Evolutionary conservation across 2,113 vertebrate species (phyloP).

Genomic region (Pterocles gutturalis): DNA sequence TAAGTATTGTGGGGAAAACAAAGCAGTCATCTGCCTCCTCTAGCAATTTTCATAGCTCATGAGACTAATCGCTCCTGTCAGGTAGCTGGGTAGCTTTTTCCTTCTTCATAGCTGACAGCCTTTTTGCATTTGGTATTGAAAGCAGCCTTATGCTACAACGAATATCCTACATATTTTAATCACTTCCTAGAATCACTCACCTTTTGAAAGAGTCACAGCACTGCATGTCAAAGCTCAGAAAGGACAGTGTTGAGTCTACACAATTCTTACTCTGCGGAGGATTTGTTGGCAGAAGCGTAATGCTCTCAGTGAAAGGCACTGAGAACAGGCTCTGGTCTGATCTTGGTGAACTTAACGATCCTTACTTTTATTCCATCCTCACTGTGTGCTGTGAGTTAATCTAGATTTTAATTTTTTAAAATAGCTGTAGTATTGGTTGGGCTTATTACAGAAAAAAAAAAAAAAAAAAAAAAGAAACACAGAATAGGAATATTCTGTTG

Average conservation of each 20-base stretch:
- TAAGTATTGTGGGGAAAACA: slow-evolving; percentile 19
- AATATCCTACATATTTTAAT: slow-evolving; percentile 35
- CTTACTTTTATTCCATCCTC: neutral
- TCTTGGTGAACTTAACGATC: neutral
- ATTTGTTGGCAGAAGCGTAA: neutral
- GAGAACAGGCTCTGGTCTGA: neutral
- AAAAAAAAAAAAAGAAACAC: neutral
- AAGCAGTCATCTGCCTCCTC: neutral
- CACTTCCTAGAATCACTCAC: slow-evolving; percentile 25
- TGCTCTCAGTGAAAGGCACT: neutral
- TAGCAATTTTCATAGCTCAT: slow-evolving; percentile 3
- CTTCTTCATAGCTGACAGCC: neutral
- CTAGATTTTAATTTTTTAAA: neutral
- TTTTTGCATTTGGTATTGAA: neutral
- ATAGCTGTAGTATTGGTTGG: neutral
- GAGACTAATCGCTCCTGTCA: slow-evolving; percentile 1
- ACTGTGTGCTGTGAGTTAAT: neutral
- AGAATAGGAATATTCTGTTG: neutral
- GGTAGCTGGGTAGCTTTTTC: neutral
- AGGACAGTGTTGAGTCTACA: neutral
- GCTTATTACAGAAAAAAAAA: no score
- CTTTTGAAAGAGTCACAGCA: neutral
- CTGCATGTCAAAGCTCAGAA: neutral
- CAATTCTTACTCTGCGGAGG: neutral
- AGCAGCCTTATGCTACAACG: neutral